Conservation (phyloP, 2,797 vertebrate species). For the Chloroceryle inda region DNA sequence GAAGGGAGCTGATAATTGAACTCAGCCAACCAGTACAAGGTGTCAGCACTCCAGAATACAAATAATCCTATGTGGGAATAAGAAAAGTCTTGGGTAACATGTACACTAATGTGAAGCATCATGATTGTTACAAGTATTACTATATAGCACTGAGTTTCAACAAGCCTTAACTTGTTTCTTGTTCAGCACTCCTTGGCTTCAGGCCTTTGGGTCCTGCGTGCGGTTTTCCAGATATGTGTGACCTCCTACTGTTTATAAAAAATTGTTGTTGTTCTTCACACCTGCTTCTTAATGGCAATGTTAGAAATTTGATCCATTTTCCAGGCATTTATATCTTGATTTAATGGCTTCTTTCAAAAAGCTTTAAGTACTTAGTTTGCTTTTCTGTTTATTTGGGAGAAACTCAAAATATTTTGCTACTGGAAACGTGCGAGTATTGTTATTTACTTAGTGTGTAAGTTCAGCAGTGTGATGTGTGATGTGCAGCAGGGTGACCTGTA, state of each 20-base stretch:
- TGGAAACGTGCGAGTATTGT: background rate
- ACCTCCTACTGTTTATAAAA: background rate
- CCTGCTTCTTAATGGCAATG: background rate
- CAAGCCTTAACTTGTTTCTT: conserved; percentile 43
- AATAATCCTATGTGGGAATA: conserved; percentile 24
- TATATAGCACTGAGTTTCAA: background rate
- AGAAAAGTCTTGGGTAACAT: background rate
- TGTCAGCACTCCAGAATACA: conserved; percentile 2
- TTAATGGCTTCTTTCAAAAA: background rate
- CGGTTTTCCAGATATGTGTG: background rate
- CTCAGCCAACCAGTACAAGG: conserved; percentile 35
- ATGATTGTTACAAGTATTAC: background rate
- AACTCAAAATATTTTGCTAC: background rate
- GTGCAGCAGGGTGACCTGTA: fast-evolving
- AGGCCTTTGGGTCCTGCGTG: background rate
- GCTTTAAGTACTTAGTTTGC: background rate
- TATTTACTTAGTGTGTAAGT: background rate
- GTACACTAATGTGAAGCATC: background rate
- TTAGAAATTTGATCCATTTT: fast-evolving
- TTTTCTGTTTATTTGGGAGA: background rate
- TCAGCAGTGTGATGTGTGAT: fast-evolving
- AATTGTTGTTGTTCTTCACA: fast-evolving
- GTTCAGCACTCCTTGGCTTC: background rate
- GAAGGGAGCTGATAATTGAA: conserved; percentile 66
- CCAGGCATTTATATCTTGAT: background rate